Evolutionary conservation across 2,113 vertebrate species (phyloP).

Genomic region (Hippocampus abdominalis): DNA sequence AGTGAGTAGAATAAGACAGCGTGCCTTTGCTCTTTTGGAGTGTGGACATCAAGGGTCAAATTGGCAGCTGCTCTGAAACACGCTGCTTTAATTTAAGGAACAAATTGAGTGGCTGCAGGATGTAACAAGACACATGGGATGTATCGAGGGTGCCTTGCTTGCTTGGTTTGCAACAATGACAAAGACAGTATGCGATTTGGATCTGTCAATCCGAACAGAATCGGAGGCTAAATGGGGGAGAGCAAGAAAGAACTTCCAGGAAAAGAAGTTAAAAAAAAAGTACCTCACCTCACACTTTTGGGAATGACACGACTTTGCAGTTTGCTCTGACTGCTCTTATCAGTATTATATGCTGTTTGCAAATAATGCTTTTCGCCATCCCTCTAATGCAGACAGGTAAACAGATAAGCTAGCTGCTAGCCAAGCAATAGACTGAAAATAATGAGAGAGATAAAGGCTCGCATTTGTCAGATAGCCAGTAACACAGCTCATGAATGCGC

Average conservation of each 20-base stretch:
- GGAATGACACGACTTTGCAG: not conserved
- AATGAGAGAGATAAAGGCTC: conserved; percentile 7
- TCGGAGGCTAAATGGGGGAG: not conserved
- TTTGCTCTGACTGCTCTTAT: not conserved
- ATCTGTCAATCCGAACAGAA: not conserved
- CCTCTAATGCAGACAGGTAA: not conserved
- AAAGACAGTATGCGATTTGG: not conserved
- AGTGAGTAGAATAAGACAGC: not conserved
- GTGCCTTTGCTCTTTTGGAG: conserved; percentile 19
- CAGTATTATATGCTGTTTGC: not conserved
- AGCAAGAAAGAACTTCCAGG: not conserved
- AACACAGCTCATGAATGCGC: not conserved
- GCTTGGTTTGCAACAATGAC: conserved; percentile 11
- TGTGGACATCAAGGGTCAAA: conserved; percentile 3
- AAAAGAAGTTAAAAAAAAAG: not conserved
- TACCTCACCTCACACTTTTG: not conserved
- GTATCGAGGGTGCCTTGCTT: conserved; percentile 1
- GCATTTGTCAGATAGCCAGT: not conserved
- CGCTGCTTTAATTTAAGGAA: conserved; percentile 14
- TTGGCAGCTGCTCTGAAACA: conserved; percentile 1
- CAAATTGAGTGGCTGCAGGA: conserved; percentile 11
- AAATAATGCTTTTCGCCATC: not conserved
- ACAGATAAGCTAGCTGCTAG: conserved; percentile 1
- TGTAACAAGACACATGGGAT: conserved; percentile 3
- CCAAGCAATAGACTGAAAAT: not conserved